Evolutionary conservation across 1,140 invertebrate genomes (phyloP).

Genomic region (Leucophenga varia): DNA sequence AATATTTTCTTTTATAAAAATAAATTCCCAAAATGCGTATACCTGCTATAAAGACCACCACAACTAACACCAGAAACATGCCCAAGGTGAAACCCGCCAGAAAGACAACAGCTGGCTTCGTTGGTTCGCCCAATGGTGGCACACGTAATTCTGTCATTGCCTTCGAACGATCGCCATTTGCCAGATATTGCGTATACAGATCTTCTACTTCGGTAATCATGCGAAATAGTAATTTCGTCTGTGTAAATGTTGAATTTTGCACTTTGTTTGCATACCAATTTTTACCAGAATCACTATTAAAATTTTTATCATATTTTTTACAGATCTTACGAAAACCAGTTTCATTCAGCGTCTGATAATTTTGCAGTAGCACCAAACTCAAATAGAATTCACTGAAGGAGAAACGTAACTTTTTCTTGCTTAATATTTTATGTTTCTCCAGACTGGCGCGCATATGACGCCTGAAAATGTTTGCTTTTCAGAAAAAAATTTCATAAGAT

Average conservation of each 20-base stretch:
- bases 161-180: constrained; percentile 67
- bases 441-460: too few species aligned
- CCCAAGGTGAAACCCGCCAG: constrained; percentile 66
- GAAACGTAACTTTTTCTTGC: constrained; percentile 83
- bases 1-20: too few species aligned
- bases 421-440: constrained; percentile 57
- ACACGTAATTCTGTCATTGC: constrained; percentile 74
- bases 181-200: constrained; percentile 66
- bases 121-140: constrained; percentile 69
- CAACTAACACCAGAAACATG: constrained; percentile 63
- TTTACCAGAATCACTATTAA: constrained; percentile 13
- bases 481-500: too few species aligned
- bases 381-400: constrained; percentile 99
- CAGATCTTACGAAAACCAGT: constrained; percentile 99
- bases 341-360: constrained; percentile 93
- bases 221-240: constrained; percentile 11
- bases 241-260: constrained; percentile 18
- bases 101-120: constrained; percentile 66
- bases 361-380: constrained; percentile 87
- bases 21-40: too few species aligned
- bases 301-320: constrained; percentile 96
- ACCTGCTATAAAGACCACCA: too few species aligned
- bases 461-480: too few species aligned
- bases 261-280: constrained; percentile 20
- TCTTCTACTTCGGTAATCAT: constrained; percentile 71